These are phyloP conservation scores for Xanthostigma xanthostigma DNA, from an alignment of 2,888 invertebrate species.

Conservation along the genomic window DNA sequence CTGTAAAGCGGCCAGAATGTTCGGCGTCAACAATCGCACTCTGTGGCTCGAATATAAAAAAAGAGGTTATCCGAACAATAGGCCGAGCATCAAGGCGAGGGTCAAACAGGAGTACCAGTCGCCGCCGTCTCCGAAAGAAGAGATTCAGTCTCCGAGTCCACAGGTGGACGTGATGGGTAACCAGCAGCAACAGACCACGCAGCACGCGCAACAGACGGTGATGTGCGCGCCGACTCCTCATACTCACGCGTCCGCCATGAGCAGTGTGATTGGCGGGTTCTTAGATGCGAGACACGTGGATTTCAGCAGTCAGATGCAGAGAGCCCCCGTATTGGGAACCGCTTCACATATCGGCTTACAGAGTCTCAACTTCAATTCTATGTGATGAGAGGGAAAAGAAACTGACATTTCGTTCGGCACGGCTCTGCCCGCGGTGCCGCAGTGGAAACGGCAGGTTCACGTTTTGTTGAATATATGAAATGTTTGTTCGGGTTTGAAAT, in stretches of 20 bases:
- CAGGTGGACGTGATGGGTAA: conserved; percentile 26
- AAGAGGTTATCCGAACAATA: conserved; percentile 66
- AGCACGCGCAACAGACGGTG: conserved; percentile 26
- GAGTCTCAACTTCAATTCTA: conserved; percentile 61
- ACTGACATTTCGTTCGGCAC: neutral
- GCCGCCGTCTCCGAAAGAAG: conserved; percentile 20
- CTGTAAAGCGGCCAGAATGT: conserved; percentile 71
- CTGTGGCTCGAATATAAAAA: conserved; percentile 76
- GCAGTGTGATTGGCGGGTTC: conserved; percentile 36
- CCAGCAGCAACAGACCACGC: conserved; percentile 16
- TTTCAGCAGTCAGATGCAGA: conserved; percentile 41
- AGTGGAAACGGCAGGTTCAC: neutral
- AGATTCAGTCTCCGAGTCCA: conserved; percentile 23
- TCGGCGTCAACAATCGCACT: conserved; percentile 73
- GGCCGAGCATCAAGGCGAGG: conserved; percentile 62
- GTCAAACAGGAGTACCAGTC: conserved; percentile 41
- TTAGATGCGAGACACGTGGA: conserved; percentile 58
- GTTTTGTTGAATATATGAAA: neutral
- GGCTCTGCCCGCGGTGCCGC: neutral
- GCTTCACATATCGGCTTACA: conserved; percentile 51
- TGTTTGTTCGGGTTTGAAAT: neutral
- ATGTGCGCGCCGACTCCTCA: conserved; percentile 40
- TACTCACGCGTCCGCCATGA: conserved; percentile 43
- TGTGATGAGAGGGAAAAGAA: conserved; percentile 33
- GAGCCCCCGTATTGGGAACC: conserved; percentile 8